Conservation (phyloP, 2,113 vertebrate genomes). For the Notarius lentiginosus region DNA sequence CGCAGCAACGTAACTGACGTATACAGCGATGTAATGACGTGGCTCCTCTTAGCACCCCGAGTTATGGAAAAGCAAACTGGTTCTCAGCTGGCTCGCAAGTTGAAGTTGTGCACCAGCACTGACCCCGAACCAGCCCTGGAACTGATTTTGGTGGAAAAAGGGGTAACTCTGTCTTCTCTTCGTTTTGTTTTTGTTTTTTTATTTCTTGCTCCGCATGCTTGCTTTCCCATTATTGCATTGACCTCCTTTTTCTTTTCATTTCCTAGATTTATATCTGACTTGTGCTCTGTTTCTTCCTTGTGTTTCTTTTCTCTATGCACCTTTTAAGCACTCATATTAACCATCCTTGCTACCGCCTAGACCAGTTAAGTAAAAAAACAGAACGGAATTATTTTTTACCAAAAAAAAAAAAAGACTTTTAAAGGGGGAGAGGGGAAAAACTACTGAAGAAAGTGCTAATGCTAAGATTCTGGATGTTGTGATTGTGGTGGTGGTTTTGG, state of each 20-base stretch:
- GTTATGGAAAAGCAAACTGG: no score
- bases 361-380: constrained; percentile 97
- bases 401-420: constrained; percentile 5
- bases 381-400: constrained; percentile 49
- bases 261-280: constrained; percentile 89
- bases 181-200: no score
- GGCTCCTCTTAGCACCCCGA: no score
- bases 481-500: constrained; percentile 62
- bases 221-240: constrained; percentile 81
- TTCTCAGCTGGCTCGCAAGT: no score
- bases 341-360: constrained; percentile 99
- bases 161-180: no score
- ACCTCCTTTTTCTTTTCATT: constrained; percentile 87
- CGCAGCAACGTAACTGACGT: no score
- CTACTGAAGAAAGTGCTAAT: constrained; percentile 35
- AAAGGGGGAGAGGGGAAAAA: neutral
- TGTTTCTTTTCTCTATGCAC: constrained; percentile 87
- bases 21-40: no score
- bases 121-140: no score
- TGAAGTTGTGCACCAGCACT: no score
- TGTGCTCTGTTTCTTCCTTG: constrained; percentile 92
- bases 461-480: constrained; percentile 56
- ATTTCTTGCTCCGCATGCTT: constrained; percentile 77
- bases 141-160: no score
- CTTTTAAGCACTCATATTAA: constrained; percentile 99